Conservation (phyloP, 2,888 invertebrate genomes). For the Tiphia femorata region DNA sequence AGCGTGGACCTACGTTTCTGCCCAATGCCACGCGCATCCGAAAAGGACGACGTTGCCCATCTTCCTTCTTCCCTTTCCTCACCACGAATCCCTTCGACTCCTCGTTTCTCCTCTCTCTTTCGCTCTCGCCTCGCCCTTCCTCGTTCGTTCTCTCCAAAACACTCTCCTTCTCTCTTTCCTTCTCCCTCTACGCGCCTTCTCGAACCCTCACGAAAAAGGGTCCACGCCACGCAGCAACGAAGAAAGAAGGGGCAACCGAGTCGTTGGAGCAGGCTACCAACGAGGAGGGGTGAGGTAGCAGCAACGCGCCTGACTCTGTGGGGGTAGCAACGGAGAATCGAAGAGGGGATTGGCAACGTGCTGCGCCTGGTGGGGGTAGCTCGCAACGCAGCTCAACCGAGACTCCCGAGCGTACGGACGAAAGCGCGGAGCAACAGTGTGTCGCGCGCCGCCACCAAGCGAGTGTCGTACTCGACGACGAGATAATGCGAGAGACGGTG, state of each 20-base stretch:
- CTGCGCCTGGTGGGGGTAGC: slow-evolving; percentile 26
- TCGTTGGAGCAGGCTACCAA: slow-evolving; percentile 13
- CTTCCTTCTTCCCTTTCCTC: neutral
- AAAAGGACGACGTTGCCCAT: slow-evolving; percentile 23
- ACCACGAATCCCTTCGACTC: neutral
- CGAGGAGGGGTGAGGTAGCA: slow-evolving; percentile 12
- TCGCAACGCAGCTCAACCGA: slow-evolving; percentile 31
- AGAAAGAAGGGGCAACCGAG: slow-evolving; percentile 19
- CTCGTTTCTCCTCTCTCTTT: neutral
- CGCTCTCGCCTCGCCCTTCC: neutral
- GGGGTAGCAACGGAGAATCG: slow-evolving; percentile 11
- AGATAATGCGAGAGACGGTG: neutral
- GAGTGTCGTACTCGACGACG: slow-evolving; percentile 33
- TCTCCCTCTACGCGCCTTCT: slow-evolving; percentile 20
- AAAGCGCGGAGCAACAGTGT: slow-evolving; percentile 65
- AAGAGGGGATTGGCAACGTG: slow-evolving; percentile 20
- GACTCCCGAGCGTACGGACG: slow-evolving; percentile 39
- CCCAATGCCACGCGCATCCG: neutral
- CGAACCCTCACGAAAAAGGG: slow-evolving; percentile 38
- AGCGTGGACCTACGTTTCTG: neutral
- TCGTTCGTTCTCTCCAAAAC: neutral
- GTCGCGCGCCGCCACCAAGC: slow-evolving; percentile 59
- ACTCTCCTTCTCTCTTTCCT: slow-evolving; percentile 12
- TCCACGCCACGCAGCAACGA: slow-evolving; percentile 31
- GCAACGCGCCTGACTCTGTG: neutral